phyloP scores from a whole-genome alignment of 2,888 invertebrate species.

The Drosophila basisetae region DNA sequence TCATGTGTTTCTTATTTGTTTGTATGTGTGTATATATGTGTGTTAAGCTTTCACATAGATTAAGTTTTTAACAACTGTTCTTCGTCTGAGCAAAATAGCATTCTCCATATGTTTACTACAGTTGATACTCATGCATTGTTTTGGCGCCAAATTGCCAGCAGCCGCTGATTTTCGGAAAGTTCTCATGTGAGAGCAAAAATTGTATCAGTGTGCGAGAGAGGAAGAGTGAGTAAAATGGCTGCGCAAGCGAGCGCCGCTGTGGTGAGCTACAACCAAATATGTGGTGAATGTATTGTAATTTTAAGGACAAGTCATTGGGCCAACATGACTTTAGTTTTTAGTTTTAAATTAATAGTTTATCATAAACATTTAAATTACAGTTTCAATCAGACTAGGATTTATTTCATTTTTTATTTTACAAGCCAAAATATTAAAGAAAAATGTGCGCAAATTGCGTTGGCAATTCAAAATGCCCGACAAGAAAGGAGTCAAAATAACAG shows the following conservation, averaged over 20 bases:
- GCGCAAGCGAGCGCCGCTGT: constrained; percentile 10
- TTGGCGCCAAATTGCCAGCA: constrained; percentile 58
- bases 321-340: not conserved
- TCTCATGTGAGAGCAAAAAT: constrained; percentile 12
- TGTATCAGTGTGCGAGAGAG: not conserved
- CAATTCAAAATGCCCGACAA: constrained; percentile 7
- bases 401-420: not conserved
- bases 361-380: not conserved
- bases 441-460: not conserved
- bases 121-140: constrained; percentile 18
- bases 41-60: not conserved
- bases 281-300: constrained; percentile 18
- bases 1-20: not conserved
- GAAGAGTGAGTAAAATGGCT: not conserved
- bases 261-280: constrained; percentile 18
- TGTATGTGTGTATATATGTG: not conserved
- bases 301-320: constrained; percentile 23
- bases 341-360: too few species aligned
- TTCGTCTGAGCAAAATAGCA: not conserved
- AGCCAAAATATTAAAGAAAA: not conserved
- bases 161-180: constrained; percentile 15
- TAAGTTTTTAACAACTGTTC: not conserved
- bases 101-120: constrained; percentile 3
- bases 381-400: not conserved
- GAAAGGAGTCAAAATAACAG: constrained; percentile 1